Base-by-base conservation (phyloP, 1,140 invertebrate species). In the Prorops nasuta region DNA sequence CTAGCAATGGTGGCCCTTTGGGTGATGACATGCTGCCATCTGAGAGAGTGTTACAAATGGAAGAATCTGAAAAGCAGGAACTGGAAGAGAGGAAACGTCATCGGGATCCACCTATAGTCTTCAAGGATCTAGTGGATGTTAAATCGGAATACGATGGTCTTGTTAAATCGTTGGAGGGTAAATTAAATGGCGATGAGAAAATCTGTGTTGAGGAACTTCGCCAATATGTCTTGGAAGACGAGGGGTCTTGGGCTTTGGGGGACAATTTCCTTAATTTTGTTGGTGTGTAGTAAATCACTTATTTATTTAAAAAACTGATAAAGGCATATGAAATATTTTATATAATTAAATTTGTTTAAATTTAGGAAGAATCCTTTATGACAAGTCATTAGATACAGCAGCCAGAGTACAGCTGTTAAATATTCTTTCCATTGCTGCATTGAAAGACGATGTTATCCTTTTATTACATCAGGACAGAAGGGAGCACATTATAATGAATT, bases 401-500 rank as follows among this genome's bases (percentile, higher is more conserved):
- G 80, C 80, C 24, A 79, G 86, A 55, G 81, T 87, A 45, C 79
- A 79, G 51, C 71, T 83, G 51, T 73, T 91, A 51, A 87, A 88
- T 44, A 82, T 89, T 22, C 73, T 91, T 52, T 84, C 86, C 10
- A 81, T 82, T 41, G 89, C 88, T 1, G 89, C 90, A 6, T 77
- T 93, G 4, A 92, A 92, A 60, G 92, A 96, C 58, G 93, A 96
- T 71, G 86, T 95, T 38, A 91, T 95, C 64, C 81, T 96, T 18
- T 75, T 96, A 41, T 72, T 96, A 45, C 93, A 96, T 75, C 92
- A 94, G 76, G 93, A 96, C 74, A 81, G 92, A 48, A 80, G 87
- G 44, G 90, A 92, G 58, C 93, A 96, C 71, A 84, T 90, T 34
- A 80, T 96, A 35, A 94, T 96, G 88, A 91, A 91, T 71, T 94